Evolutionary conservation across 2,113 vertebrate species (phyloP), one percentile per base, ranked within the genome.

Genomic region (Scolopax mira): DNA sequence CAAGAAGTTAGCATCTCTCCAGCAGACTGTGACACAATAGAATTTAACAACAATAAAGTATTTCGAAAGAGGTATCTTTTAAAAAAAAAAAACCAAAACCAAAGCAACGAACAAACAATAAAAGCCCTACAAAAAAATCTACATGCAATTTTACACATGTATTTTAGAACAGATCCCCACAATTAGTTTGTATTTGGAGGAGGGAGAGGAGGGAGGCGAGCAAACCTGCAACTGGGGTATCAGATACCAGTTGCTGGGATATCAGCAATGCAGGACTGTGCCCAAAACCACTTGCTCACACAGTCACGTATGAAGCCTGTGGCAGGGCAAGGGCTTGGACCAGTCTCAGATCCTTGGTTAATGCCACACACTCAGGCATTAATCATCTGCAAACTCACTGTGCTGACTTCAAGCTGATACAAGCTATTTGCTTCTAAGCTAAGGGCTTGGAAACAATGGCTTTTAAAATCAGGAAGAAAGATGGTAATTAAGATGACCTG

Each of bases 401-500:
- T 0, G 6, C 52, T 92, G 62, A 72, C 86, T 89, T 88, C 71
- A 85, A 70, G 69, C 84, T 91, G 78, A 82, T 88, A 75, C 48
- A 82, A 88, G 91, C 80, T 79, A 92, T 86, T 93, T 61, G 67
- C 48, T 92, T 89, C 80, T 48, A 71, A 94, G 55, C 70, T 64
- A 48, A 83, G 61, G 74, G 72, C 77, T 35, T 83, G 85, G 83
- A 88, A 95, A 90, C 75, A 93, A 92, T 57, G 44, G 48, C 85
- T 97, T 96, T 96, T 86, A 90, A 85, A 94, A 86, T 28, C 48
- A 67, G 69, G 72, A 96, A 92, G 61, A 61, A 75, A 75, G 92
- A 92, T 52, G 60, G 79, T 94, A 96, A 96, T 95, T 95, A 96
- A 83, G 83, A 87, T 86, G 90, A 94, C 94, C 92, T 67, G 88